Conservation (phyloP, 2,888 invertebrate species). For the Syritta pipiens region DNA sequence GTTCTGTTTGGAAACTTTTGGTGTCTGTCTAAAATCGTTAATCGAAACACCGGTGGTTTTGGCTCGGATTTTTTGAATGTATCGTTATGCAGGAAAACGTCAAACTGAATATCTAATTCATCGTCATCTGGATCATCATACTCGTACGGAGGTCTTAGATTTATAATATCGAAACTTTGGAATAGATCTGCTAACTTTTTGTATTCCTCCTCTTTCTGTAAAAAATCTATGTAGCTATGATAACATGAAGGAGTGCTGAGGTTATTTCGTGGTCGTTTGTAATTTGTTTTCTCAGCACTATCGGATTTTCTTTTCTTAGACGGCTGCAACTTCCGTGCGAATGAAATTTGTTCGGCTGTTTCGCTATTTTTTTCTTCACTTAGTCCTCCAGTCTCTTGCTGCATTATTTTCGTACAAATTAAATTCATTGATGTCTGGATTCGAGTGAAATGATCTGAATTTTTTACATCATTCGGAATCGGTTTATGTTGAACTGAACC, state of each 20-base stretch:
- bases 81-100: conserved; percentile 74
- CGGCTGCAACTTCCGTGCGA: conserved; percentile 39
- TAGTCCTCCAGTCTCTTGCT: conserved; percentile 16
- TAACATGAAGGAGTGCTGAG: neutral
- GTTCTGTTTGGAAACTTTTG: conserved; percentile 74
- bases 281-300: neutral
- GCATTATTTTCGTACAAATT: conserved; percentile 71
- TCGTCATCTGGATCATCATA: conserved; percentile 24
- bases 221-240: conserved; percentile 73
- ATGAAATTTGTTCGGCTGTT: neutral
- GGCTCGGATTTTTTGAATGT: conserved; percentile 75
- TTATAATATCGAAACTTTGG: conserved; percentile 74
- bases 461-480: conserved; percentile 71
- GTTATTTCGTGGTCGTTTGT: conserved; percentile 25
- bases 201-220: conserved; percentile 73
- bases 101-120: conserved; percentile 73
- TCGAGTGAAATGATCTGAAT: conserved; percentile 68
- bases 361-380: neutral
- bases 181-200: conserved; percentile 73
- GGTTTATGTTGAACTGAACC: conserved; percentile 71
- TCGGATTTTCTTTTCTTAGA: conserved; percentile 70
- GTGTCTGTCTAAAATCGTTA: conserved; percentile 72
- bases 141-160: conserved; percentile 62
- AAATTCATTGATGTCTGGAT: conserved; percentile 70
- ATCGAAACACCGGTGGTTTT: conserved; percentile 73